Base-by-base conservation (phyloP, 2,113 vertebrate species). In the Syrmaticus mikado region DNA sequence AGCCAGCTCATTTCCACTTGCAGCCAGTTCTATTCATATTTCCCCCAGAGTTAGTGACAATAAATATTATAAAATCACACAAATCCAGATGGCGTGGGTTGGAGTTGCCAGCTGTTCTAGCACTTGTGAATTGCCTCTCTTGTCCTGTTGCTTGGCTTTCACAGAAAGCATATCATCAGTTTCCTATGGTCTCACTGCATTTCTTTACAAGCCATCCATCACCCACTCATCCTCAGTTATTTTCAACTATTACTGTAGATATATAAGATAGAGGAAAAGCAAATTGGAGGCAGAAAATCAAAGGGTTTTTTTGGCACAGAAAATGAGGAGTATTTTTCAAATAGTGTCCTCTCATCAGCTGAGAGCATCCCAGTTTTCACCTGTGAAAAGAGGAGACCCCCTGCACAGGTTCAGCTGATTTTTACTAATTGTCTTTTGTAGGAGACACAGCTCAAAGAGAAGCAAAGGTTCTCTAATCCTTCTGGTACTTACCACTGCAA, bases 11-110 rank as follows among this genome's bases (percentile, higher is more conserved):
- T 94, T 77, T 96, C 74, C 65, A 95, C 78, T 89, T 74, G 28
- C 58, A 96, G 93, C 92, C 93, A 95, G 86, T 72, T 95, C 94
- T 88, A 71, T 95, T 97, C 95, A 94, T 85, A 93, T 71, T 94
- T 68, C 87, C 95, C 93, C 90, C 73, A 43, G 89, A 96, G 91
- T 92, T 85, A 95, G 62, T 92, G 92, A 94, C 94, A 90, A 92
- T 89, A 95, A 97, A 96, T 94, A 92, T 60, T 73, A 95, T 72
- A 90, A 92, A 97, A 96, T 93, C 85, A 92, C 90, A 94, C 85
- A 88, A 86, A 82, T 70, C 85, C 86, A 94, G 82, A 96, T 96
- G 87, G 93, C 66, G 86, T 90, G 78, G 75, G 85, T 92, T 97
- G 77, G 38, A 94, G 82, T 50, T 95, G 93, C 80, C 83, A 94